Evolutionary conservation across 2,888 invertebrate species (phyloP).

Genomic region (Sminthurides aquaticus): DNA sequence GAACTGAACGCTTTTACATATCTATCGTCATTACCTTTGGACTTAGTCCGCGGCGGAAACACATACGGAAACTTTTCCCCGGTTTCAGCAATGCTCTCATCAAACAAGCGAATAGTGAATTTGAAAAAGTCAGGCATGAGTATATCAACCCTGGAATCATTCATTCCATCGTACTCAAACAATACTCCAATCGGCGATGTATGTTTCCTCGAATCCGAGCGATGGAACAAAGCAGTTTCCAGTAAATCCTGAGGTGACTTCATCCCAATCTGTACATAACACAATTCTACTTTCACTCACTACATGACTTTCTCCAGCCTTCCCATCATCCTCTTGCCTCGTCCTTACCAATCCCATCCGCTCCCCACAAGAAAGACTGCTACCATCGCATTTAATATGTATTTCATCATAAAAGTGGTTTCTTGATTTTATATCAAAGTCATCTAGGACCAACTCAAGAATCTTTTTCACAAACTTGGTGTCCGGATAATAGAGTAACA

Average conservation of each 20-base stretch:
- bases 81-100: conserved; percentile 25
- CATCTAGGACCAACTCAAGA: conserved; percentile 20
- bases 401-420: not conserved
- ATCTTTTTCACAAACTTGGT: conserved; percentile 20
- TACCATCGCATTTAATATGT: not conserved
- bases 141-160: not conserved
- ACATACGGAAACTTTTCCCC: conserved; percentile 25
- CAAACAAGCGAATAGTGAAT: conserved; percentile 24
- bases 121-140: conserved; percentile 24
- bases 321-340: too few species aligned
- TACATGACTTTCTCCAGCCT: too few species aligned
- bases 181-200: conserved; percentile 25
- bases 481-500: conserved; percentile 27
- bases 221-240: conserved; percentile 27
- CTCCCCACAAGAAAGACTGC: not conserved
- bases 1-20: too few species aligned
- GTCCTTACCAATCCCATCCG: not conserved
- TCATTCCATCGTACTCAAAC: conserved; percentile 23
- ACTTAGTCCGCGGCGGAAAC: conserved; percentile 12
- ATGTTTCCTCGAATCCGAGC: conserved; percentile 20
- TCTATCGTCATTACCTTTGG: too few species aligned
- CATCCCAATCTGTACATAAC: conserved; percentile 10
- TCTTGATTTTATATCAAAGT: too few species aligned
- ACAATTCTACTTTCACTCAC: not conserved
- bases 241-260: conserved; percentile 17